These are phyloP conservation scores for Pimephales promelas DNA, from an alignment of 2,113 vertebrate species.

Conservation along the genomic window DNA sequence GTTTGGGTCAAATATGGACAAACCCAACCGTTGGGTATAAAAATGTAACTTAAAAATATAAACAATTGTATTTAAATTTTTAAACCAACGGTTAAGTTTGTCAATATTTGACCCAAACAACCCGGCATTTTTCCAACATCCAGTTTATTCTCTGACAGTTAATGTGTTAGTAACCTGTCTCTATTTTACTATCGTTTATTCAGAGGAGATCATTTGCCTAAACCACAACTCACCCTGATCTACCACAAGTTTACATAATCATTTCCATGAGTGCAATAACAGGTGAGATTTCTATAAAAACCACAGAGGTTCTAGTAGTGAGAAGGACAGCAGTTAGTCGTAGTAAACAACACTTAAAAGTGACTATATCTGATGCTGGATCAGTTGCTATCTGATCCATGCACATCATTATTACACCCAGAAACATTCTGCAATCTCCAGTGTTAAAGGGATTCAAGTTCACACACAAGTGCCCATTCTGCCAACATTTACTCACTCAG, in stretches of 20 bases:
- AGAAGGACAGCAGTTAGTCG: too few species aligned
- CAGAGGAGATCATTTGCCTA: background rate
- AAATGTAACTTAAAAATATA: too few species aligned
- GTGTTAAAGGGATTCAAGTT: background rate
- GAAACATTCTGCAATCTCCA: background rate
- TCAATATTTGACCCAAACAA: too few species aligned
- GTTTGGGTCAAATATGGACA: too few species aligned
- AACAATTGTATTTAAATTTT: too few species aligned
- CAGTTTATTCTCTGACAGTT: too few species aligned
- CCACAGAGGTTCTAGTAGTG: background rate
- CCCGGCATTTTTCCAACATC: too few species aligned
- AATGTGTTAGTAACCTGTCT: background rate
- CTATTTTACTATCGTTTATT: background rate
- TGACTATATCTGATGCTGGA: background rate
- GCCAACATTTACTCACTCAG: too few species aligned
- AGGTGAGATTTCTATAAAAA: conserved; percentile 7
- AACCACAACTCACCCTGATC: conserved; percentile 8
- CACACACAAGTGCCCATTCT: too few species aligned
- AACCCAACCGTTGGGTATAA: too few species aligned
- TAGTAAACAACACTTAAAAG: background rate
- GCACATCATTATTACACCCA: background rate
- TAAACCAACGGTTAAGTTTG: too few species aligned
- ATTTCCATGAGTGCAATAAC: conserved; percentile 1
- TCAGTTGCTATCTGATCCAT: background rate
- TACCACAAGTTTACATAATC: conserved; percentile 9